Conservation (phyloP, 2,113 vertebrate species). For the Tragelaphus imberbis region DNA sequence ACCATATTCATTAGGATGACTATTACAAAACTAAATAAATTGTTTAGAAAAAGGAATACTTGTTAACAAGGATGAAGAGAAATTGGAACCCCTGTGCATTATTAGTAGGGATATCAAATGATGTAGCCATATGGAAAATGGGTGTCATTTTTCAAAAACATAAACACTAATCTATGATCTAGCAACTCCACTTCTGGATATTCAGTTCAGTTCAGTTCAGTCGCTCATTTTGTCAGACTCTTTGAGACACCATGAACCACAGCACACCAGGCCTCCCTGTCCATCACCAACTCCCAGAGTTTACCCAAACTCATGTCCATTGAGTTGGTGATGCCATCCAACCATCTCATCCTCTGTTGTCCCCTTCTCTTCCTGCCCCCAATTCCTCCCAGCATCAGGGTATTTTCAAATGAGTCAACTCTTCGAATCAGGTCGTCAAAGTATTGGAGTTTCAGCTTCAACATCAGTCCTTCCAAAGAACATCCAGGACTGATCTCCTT, state of each 20-base stretch:
- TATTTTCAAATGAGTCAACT: neutral
- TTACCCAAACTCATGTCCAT: neutral
- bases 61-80: neutral
- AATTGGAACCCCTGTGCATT: neutral
- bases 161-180: neutral
- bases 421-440: rapidly evolving
- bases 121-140: neutral
- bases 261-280: neutral
- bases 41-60: neutral
- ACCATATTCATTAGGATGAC: neutral
- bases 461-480: neutral
- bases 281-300: neutral
- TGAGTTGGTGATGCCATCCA: neutral
- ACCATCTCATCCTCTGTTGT: rapidly evolving
- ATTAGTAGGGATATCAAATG: neutral
- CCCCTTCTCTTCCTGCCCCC: neutral
- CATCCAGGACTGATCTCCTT: neutral
- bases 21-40: neutral
- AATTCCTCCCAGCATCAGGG: neutral
- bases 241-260: neutral
- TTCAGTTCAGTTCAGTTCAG: neutral
- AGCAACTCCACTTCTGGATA: neutral
- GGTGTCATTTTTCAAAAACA: neutral
- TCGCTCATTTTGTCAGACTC: rapidly evolving
- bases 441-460: neutral